phyloP scores from a whole-genome alignment of 2,888 invertebrate species.

The Drosophila kambysellisi region DNA sequence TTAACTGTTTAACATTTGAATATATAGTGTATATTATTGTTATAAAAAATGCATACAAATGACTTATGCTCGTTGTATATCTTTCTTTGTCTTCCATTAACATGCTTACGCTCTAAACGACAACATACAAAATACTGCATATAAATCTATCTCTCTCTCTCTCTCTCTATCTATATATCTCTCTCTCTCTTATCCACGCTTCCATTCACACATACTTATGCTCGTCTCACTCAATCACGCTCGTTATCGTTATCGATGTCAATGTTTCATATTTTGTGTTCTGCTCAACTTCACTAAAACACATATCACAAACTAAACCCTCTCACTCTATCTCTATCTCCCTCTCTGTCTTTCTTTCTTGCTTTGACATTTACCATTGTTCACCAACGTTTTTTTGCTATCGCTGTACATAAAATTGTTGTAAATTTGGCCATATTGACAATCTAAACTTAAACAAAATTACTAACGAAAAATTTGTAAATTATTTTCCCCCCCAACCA shows the following conservation, averaged over 20 bases:
- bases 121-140: constrained; percentile 46
- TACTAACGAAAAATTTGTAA: constrained; percentile 73
- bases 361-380: background rate
- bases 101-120: constrained; percentile 75
- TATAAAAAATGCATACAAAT: constrained; percentile 48
- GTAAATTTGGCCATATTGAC: constrained; percentile 62
- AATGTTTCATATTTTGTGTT: constrained; percentile 32
- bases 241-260: constrained; percentile 38
- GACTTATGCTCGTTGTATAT: constrained; percentile 84
- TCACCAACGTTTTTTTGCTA: constrained; percentile 19
- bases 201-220: constrained; percentile 7
- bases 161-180: background rate
- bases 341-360: background rate
- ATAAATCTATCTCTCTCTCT: constrained; percentile 24
- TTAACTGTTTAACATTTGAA: constrained; percentile 31
- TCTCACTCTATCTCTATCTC: constrained; percentile 4
- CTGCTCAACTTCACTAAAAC: constrained; percentile 10
- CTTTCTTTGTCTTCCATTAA: constrained; percentile 76
- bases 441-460: constrained; percentile 52
- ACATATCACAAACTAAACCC: constrained; percentile 4
- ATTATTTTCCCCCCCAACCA: constrained; percentile 51
- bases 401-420: constrained; percentile 42
- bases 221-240: constrained; percentile 20
- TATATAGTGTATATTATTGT: constrained; percentile 25
- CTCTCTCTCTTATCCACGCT: constrained; percentile 5